These are phyloP conservation scores for Bovichtus diacanthus DNA, from an alignment of 2,797 vertebrate genomes.

Conservation along the genomic window DNA sequence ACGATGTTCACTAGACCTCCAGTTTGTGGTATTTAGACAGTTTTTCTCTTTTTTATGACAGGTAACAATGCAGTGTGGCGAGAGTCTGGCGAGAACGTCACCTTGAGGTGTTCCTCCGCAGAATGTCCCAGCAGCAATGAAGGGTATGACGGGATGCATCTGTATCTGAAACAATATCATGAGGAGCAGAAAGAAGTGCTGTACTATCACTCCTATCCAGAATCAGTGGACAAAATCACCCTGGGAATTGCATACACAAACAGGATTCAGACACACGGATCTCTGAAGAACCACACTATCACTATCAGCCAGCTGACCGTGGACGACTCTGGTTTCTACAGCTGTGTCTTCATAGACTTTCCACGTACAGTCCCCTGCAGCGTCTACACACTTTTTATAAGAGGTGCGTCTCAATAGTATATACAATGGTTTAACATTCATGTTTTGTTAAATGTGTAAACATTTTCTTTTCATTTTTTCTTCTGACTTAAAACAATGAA, in stretches of 20 bases:
- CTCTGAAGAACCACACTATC: background rate
- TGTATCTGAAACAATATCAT: constrained; percentile 24
- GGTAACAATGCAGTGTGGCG: background rate
- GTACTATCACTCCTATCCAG: background rate
- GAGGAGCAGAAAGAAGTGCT: accelerated
- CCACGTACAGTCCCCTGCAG: accelerated
- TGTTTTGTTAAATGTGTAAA: background rate
- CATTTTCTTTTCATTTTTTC: too few species aligned
- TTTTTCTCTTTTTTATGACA: constrained; percentile 2
- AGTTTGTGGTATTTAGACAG: background rate
- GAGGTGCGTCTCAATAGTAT: constrained; percentile 33
- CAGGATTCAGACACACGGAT: background rate
- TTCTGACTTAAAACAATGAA: too few species aligned
- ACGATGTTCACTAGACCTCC: background rate
- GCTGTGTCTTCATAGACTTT: constrained; percentile 23
- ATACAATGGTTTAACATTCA: background rate
- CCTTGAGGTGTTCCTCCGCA: constrained; percentile 34
- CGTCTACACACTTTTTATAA: constrained; percentile 5
- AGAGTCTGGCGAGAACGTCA: constrained; percentile 21
- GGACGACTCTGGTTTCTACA: constrained; percentile 52
- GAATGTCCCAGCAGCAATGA: accelerated
- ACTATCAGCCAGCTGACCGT: constrained; percentile 53
- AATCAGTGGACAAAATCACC: accelerated
- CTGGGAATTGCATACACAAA: accelerated
- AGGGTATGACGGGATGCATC: background rate